Base-by-base conservation (phyloP, 2,888 invertebrate species). In the Apoderus coryli region DNA sequence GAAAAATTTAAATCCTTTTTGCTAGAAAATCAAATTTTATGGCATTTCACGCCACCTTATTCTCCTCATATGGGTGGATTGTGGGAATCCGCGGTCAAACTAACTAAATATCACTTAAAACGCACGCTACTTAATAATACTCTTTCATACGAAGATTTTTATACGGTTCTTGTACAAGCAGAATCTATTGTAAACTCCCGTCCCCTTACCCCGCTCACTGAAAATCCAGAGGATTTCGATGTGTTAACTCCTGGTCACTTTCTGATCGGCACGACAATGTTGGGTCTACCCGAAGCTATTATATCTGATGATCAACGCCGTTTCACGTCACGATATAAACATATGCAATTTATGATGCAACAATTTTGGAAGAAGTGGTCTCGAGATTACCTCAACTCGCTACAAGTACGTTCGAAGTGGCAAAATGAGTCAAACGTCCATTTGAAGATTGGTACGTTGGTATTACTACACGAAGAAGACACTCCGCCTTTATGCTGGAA, bases 41-140 rank as follows among this genome's bases (percentile, higher is more conserved):
- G 50, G 49, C 35, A 46, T 23, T 54, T 51, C 29, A 47, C 42
- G 19, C 48, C 48, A 3, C 43, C 51, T 5, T 22, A 29, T n/a
- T 36, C 44, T 10, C 50, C 47, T n/a, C n/a, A n/a, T n/a, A n/a
- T n/a, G n/a, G n/a, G n/a, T n/a, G n/a, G n/a, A n/a, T n/a, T n/a
- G n/a, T 48, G 47, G 47, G 51, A 53, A 29, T 37, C 44, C n/a
- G n/a, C n/a, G n/a, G n/a, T n/a, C n/a, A n/a, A n/a, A n/a, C n/a
- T n/a, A n/a, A n/a, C n/a, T n/a, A 53, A 54, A 33, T 33, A 30
- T 34, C 48, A 49, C 29, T 16, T 50, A 14, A 36, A 33, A 14
- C 32, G 46, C 14, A 30, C 46, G 6, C 25, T 46, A 10, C 38
- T 43, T 2, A 32, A 39, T 12, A 10, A 26, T 2, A 33, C 28